These are phyloP conservation scores for Lasioglossum leucozonium DNA, from an alignment of 2,888 invertebrate genomes.

Conservation along the genomic window DNA sequence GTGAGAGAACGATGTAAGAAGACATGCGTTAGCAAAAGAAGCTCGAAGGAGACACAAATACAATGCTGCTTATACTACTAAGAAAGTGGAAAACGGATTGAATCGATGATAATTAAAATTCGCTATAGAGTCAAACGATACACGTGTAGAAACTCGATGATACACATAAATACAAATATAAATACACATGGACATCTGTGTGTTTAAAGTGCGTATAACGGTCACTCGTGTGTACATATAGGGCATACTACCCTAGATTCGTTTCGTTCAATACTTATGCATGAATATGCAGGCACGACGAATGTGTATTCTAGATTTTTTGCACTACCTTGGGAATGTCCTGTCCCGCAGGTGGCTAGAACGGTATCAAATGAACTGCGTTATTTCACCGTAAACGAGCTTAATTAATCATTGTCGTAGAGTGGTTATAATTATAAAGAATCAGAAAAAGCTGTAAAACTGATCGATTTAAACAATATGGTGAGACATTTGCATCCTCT, in stretches of 20 bases:
- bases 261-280: constrained; percentile 65
- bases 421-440: constrained; percentile 56
- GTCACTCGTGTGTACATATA: constrained; percentile 54
- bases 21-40: constrained; percentile 58
- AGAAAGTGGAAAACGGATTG: constrained; percentile 11
- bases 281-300: constrained; percentile 63
- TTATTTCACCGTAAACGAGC: constrained; percentile 68
- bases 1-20: constrained; percentile 19
- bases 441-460: constrained; percentile 46
- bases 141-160: constrained; percentile 22
- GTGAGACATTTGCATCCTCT: constrained; percentile 57
- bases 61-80: constrained; percentile 17
- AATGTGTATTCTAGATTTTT: constrained; percentile 73
- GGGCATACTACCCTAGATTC: constrained; percentile 35
- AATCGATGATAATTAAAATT: constrained; percentile 26
- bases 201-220: constrained; percentile 43
- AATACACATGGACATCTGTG: constrained; percentile 16
- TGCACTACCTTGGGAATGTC: constrained; percentile 95
- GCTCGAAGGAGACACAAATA: constrained; percentile 40
- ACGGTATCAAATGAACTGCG: constrained; percentile 78
- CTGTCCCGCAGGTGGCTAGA: constrained; percentile 95
- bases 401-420: constrained; percentile 33
- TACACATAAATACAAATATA: constrained; percentile 15
- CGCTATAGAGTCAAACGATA: constrained; percentile 18
- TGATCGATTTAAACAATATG: constrained; percentile 46